Conservation (phyloP, 2,888 invertebrate species). For the Pheosia gnoma region DNA sequence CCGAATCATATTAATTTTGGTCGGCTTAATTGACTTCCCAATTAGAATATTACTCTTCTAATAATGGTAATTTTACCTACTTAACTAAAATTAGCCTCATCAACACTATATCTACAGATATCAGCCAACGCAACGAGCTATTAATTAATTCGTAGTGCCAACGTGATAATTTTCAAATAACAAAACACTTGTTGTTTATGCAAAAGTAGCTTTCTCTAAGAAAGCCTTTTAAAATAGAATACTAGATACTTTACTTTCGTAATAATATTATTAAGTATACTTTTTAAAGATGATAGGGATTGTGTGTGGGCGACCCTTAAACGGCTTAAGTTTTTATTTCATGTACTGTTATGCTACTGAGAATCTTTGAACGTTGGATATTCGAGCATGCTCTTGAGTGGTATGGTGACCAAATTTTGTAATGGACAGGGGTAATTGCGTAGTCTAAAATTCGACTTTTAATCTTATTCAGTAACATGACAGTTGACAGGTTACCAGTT, state of each 20-base stretch:
- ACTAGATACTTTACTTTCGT: neutral
- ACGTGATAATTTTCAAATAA: no score
- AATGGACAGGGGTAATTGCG: neutral
- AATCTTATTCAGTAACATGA: no score
- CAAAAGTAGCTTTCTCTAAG: constrained; percentile 12
- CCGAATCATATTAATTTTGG: no score
- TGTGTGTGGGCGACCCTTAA: constrained; percentile 38
- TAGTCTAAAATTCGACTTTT: no score
- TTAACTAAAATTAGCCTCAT: no score
- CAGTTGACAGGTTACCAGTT: no score
- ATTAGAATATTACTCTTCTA: no score
- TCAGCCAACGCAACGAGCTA: no score
- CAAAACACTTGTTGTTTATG: constrained; percentile 1
- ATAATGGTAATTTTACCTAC: no score
- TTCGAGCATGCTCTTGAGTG: neutral
- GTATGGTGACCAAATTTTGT: neutral
- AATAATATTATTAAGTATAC: constrained; percentile 6
- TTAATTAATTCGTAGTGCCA: no score
- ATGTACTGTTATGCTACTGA: constrained; percentile 26
- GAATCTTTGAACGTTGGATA: constrained; percentile 28
- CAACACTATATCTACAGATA: no score
- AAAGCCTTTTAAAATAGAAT: neutral
- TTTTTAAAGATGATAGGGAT: constrained; percentile 15
- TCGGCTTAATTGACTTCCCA: no score
- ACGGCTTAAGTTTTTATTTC: constrained; percentile 23